A percentile compares a stretch with the other conserved stretches of the same genome.
These are phyloP conservation scores for Polydrusus cervinus DNA, from an alignment of 2,888 invertebrate species.

Conservation along the genomic window DNA sequence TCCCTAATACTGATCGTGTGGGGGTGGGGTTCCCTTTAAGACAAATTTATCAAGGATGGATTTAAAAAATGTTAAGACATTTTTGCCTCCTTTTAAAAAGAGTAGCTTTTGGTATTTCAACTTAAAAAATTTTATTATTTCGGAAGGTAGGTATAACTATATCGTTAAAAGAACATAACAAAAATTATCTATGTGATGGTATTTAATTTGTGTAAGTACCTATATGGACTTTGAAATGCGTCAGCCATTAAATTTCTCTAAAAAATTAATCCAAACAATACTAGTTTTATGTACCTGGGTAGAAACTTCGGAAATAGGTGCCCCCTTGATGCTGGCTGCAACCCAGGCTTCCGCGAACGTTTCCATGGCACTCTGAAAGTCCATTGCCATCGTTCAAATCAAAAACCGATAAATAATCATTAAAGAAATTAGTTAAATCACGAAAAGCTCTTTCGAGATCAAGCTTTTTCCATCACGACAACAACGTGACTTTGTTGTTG, in stretches of 20 bases:
- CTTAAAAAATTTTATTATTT: neutral
- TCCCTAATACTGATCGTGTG: too few species aligned
- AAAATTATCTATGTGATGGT: too few species aligned
- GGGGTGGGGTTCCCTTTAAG: too few species aligned
- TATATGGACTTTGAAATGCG: too few species aligned
- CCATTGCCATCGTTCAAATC: slow-evolving; percentile 77
- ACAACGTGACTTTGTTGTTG: slow-evolving; percentile 66
- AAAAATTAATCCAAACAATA: neutral
- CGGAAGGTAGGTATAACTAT: too few species aligned
- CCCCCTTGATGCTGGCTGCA: slow-evolving; percentile 88
- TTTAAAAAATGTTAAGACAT: too few species aligned
- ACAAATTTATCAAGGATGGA: too few species aligned
- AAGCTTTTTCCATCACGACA: slow-evolving; percentile 57
- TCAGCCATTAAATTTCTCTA: too few species aligned
- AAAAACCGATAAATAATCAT: slow-evolving; percentile 21
- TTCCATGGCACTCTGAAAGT: slow-evolving; percentile 99
- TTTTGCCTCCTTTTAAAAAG: too few species aligned
- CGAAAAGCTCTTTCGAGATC: slow-evolving; percentile 24
- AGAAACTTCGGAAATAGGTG: slow-evolving; percentile 75
- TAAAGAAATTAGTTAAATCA: slow-evolving; percentile 1
- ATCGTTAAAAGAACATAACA: too few species aligned
- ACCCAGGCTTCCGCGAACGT: slow-evolving; percentile 98
- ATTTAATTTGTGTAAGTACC: too few species aligned
- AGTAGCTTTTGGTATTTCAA: too few species aligned
- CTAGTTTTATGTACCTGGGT: slow-evolving; percentile 79